Conservation (phyloP, 2,797 vertebrate species). For the Austrolebias charrua region DNA sequence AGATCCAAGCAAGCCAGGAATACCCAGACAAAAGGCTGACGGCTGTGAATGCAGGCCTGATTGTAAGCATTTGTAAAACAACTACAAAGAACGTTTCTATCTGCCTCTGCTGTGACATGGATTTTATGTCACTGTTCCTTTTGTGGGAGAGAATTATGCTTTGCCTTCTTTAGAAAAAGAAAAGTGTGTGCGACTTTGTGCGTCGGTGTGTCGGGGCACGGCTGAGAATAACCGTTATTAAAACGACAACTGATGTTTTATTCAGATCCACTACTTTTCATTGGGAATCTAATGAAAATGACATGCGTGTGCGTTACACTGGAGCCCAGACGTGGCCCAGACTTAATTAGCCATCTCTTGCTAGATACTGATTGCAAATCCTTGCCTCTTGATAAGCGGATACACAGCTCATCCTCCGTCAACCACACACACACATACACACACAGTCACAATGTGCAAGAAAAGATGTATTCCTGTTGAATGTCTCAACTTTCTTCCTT, state of each 20-base stretch:
- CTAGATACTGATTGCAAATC: slow-evolving; percentile 77
- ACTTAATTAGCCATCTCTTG: slow-evolving; percentile 75
- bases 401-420: slow-evolving; percentile 52
- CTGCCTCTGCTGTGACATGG: slow-evolving; percentile 35
- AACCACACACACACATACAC: slow-evolving; percentile 1
- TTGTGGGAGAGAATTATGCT: slow-evolving; percentile 43
- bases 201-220: background rate
- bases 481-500: slow-evolving; percentile 34
- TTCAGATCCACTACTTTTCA: slow-evolving; percentile 51
- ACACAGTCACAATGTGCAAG: background rate
- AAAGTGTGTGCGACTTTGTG: slow-evolving; percentile 1
- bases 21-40: slow-evolving; percentile 11
- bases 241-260: slow-evolving; percentile 63
- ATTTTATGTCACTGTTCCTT: slow-evolving; percentile 42
- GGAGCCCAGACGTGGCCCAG: slow-evolving; percentile 57
- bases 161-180: slow-evolving; percentile 10
- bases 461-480: slow-evolving; percentile 23
- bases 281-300: slow-evolving; percentile 42
- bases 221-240: slow-evolving; percentile 24
- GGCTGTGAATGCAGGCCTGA: slow-evolving; percentile 49
- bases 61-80: slow-evolving; percentile 46
- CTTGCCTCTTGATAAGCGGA: slow-evolving; percentile 75
- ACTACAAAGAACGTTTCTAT: slow-evolving; percentile 39
- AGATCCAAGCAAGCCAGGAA: slow-evolving; percentile 19
- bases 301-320: slow-evolving; percentile 12